Evolutionary conservation across 1,140 invertebrate genomes (phyloP).

Genomic region (Plodia interpunctella): DNA sequence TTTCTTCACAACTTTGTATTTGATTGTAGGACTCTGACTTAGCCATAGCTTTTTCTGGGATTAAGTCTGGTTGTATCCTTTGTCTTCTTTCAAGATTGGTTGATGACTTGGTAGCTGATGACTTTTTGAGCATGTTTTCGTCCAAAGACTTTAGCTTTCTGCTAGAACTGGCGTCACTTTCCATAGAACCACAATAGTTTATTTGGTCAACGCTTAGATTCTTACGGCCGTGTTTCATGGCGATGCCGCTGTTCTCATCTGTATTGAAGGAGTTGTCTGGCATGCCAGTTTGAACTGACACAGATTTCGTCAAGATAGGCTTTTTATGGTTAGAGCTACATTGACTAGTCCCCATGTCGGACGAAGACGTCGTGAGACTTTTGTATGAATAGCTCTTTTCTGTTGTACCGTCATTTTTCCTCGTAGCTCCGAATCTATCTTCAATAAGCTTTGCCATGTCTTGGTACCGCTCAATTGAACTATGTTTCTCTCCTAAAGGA

Average conservation of each 20-base stretch:
- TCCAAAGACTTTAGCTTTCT: slow-evolving; percentile 71
- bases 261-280: slow-evolving; percentile 62
- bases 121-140: slow-evolving; percentile 71
- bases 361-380: slow-evolving; percentile 72
- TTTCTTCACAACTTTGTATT: slow-evolving; percentile 75
- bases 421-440: slow-evolving; percentile 76
- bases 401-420: slow-evolving; percentile 66
- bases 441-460: slow-evolving; percentile 80
- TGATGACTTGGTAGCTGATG: slow-evolving; percentile 64
- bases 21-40: slow-evolving; percentile 75
- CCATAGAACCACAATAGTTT: slow-evolving; percentile 74
- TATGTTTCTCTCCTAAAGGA: slow-evolving; percentile 70
- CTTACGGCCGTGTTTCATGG: slow-evolving; percentile 70
- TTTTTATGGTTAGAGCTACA: slow-evolving; percentile 70
- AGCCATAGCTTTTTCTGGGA: slow-evolving; percentile 72
- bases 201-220: slow-evolving; percentile 75
- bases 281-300: slow-evolving; percentile 74
- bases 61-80: slow-evolving; percentile 73
- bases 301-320: slow-evolving; percentile 72
- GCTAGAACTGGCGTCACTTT: slow-evolving; percentile 70
- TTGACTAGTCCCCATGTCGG: slow-evolving; percentile 72
- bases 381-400: slow-evolving; percentile 76
- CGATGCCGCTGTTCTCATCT: slow-evolving; percentile 67
- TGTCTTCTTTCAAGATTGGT: slow-evolving; percentile 70
- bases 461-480: slow-evolving; percentile 79